phyloP scores from a whole-genome alignment of 2,797 vertebrate genomes.

The Sebastes minor region DNA sequence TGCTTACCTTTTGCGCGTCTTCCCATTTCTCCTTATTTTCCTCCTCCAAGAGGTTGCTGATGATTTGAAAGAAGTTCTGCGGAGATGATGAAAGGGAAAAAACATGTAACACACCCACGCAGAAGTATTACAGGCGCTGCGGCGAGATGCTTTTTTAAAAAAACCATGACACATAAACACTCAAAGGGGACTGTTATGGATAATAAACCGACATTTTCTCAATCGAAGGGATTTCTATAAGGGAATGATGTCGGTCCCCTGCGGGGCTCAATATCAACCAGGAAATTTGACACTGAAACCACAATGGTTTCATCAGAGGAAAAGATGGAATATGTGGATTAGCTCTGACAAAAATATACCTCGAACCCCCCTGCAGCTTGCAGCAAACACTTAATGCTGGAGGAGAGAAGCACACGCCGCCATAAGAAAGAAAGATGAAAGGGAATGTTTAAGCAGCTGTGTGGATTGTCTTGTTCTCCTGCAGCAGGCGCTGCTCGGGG shows the following conservation, averaged over 20 bases:
- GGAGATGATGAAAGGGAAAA: slow-evolving; percentile 57
- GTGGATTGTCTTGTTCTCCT: slow-evolving; percentile 67
- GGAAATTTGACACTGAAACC: slow-evolving; percentile 39
- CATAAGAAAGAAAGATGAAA: slow-evolving; percentile 71
- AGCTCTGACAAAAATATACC: slow-evolving; percentile 60
- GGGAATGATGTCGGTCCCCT: slow-evolving; percentile 41
- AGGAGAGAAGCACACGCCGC: slow-evolving; percentile 62
- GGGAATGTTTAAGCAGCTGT: slow-evolving; percentile 73
- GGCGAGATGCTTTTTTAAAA: slow-evolving; percentile 45
- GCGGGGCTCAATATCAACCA: slow-evolving; percentile 30
- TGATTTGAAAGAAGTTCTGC: slow-evolving; percentile 99
- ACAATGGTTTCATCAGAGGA: slow-evolving; percentile 30
- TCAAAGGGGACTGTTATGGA: slow-evolving; percentile 28
- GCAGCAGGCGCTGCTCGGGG: slow-evolving; percentile 55
- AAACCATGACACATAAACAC: slow-evolving; percentile 52
- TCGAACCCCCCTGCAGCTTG: slow-evolving; percentile 62
- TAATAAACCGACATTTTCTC: slow-evolving; percentile 42
- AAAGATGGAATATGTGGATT: slow-evolving; percentile 49
- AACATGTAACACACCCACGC: slow-evolving; percentile 63
- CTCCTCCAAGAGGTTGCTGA: slow-evolving; percentile 98
- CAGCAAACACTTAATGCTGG: slow-evolving; percentile 54
- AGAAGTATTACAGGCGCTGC: slow-evolving; percentile 49
- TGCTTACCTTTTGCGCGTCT: slow-evolving; percentile 96
- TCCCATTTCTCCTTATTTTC: slow-evolving; percentile 99
- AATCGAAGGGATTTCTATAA: slow-evolving; percentile 27